Percentiles rank a stretch among this genome's conserved stretches.
Conservation (phyloP, 1,140 invertebrate genomes). For the Tetramorium simillimum region DNA sequence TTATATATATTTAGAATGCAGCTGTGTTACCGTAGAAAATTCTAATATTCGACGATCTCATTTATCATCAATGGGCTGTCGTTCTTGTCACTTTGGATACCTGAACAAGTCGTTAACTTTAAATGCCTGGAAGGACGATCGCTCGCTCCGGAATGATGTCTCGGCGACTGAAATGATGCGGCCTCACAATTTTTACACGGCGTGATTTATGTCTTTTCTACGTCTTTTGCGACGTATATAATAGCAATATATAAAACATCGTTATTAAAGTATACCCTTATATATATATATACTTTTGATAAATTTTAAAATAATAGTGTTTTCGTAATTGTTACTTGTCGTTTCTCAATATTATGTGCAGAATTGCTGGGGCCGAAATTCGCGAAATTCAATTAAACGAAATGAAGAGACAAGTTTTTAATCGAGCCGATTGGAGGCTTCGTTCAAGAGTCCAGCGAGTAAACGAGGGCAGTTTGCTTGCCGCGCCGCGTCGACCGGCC, state of each 20-base stretch:
- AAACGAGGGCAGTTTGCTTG: constrained; percentile 13
- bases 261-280: neutral
- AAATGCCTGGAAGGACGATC: neutral
- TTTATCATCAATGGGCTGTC: constrained; percentile 30
- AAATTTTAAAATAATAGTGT: neutral
- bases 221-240: neutral
- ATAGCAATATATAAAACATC: neutral
- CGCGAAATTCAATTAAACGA: constrained; percentile 34
- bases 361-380: neutral
- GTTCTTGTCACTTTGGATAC: constrained; percentile 12
- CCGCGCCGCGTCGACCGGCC: neutral
- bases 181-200: neutral
- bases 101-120: constrained; percentile 9
- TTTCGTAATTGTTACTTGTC: neutral
- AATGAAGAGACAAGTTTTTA: constrained; percentile 55
- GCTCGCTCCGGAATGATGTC: neutral
- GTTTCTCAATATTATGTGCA: neutral
- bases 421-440: constrained; percentile 5
- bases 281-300: neutral
- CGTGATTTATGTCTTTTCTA: neutral
- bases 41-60: neutral
- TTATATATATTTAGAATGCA: neutral
- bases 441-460: neutral
- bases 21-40: neutral
- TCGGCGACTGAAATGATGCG: neutral